A percentile compares a stretch with the other conserved stretches of the same genome.
phyloP scores from a whole-genome alignment of 2,888 invertebrate genomes.

The Brachynemurus nebulosus region DNA sequence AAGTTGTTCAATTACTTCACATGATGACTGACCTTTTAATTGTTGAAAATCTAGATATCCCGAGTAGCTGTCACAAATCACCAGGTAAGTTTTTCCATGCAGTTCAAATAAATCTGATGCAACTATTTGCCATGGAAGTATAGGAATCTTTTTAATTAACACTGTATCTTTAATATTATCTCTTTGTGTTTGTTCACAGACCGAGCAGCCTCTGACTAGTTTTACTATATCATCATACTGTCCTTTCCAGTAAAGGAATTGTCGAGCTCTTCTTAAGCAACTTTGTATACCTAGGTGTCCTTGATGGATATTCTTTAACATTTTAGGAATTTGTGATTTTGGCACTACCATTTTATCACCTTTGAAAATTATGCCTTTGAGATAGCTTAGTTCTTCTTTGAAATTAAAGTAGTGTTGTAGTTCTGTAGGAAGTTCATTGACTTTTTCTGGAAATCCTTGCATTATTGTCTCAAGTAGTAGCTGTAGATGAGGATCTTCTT shows the following conservation, averaged over 20 bases:
- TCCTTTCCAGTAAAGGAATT: not conserved
- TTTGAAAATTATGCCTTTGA: too few relatives aligned
- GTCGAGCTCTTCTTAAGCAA: not conserved
- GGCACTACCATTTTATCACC: too few relatives aligned
- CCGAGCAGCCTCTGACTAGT: not conserved
- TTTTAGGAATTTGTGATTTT: too few relatives aligned
- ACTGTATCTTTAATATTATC: not conserved
- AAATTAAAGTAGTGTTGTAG: not conserved
- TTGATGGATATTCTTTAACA: too few relatives aligned
- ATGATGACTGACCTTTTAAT: too few relatives aligned
- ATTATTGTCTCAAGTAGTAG: not conserved
- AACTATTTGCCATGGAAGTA: not conserved
- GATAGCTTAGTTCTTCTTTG: too few relatives aligned
- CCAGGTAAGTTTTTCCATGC: too few relatives aligned
- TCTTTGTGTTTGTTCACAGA: not conserved
- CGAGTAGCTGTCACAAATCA: too few relatives aligned
- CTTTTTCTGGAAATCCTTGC: not conserved
- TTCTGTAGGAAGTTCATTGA: not conserved
- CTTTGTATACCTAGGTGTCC: not conserved
- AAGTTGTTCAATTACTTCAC: too few relatives aligned
- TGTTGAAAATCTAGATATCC: too few relatives aligned
- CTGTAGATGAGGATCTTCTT: not conserved
- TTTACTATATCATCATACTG: not conserved
- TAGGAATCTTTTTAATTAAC: not conserved
- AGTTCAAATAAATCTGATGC: not conserved